Conservation (phyloP, 2,888 invertebrate genomes). For the Drosophila eohydei region DNA sequence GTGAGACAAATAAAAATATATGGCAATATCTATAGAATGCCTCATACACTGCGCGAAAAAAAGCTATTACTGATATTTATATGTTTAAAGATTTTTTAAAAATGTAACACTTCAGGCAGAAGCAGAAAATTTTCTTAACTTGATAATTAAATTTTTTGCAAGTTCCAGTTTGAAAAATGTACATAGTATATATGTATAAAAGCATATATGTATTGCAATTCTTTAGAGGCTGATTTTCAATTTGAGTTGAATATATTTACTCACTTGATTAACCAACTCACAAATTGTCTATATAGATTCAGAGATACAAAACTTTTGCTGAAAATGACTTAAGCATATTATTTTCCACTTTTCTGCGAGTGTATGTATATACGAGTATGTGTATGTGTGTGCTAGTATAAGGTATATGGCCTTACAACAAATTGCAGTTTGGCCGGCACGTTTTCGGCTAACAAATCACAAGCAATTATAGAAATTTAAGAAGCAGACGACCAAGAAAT, state of each 20-base stretch:
- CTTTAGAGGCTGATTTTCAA: too few species aligned
- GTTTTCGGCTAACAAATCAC: constrained; percentile 78
- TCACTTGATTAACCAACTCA: neutral
- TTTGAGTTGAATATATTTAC: too few species aligned
- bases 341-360: constrained; percentile 11
- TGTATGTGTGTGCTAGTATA: constrained; percentile 14
- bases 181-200: too few species aligned
- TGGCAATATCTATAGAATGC: constrained; percentile 51
- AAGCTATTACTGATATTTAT: too few species aligned
- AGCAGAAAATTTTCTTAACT: too few species aligned
- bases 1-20: constrained; percentile 80
- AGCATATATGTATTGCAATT: too few species aligned
- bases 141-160: too few species aligned
- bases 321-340: neutral
- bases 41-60: constrained; percentile 15
- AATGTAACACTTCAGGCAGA: too few species aligned
- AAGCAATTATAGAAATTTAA: constrained; percentile 81
- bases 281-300: neutral
- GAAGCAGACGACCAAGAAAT: constrained; percentile 65
- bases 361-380: constrained; percentile 34
- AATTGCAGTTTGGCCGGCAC: constrained; percentile 79
- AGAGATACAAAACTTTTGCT: neutral
- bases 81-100: too few species aligned
- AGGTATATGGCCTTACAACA: constrained; percentile 57
- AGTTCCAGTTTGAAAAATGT: too few species aligned